phyloP scores from a whole-genome alignment of 2,797 vertebrate species.

The Scleropages formosus region DNA sequence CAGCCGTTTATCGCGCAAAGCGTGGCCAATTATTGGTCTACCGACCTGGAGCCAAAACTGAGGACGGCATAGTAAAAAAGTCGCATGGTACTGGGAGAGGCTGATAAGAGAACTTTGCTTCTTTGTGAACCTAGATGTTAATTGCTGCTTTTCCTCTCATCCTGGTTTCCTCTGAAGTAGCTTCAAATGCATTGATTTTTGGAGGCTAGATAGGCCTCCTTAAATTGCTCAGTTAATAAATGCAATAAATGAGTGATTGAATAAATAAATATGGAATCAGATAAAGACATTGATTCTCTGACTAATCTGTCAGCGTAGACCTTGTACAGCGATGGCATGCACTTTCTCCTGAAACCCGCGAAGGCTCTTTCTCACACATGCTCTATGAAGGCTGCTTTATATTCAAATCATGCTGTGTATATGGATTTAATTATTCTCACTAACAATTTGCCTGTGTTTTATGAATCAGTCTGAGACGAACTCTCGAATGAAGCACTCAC shows the following conservation, averaged over 20 bases:
- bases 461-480: slow-evolving; percentile 15
- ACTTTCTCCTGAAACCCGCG: background rate
- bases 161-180: background rate
- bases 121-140: background rate
- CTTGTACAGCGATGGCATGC: background rate
- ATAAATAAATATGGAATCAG: background rate
- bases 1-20: slow-evolving; percentile 29
- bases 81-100: background rate
- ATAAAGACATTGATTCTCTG: background rate
- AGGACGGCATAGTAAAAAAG: background rate
- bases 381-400: too few relatives aligned
- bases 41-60: background rate
- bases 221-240: slow-evolving; percentile 5
- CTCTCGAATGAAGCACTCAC: slow-evolving; percentile 29
- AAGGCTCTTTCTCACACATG: too few relatives aligned
- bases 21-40: slow-evolving; percentile 2
- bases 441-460: slow-evolving; percentile 37
- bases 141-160: background rate
- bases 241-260: background rate
- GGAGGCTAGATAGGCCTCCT: background rate
- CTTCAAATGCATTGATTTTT: background rate
- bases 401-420: slow-evolving; percentile 26
- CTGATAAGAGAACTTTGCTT: background rate
- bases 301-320: background rate
- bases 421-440: slow-evolving; percentile 35